Evolutionary conservation across 1,140 invertebrate species (phyloP).

Genomic region (Pseudomyrmex flavicornis): DNA sequence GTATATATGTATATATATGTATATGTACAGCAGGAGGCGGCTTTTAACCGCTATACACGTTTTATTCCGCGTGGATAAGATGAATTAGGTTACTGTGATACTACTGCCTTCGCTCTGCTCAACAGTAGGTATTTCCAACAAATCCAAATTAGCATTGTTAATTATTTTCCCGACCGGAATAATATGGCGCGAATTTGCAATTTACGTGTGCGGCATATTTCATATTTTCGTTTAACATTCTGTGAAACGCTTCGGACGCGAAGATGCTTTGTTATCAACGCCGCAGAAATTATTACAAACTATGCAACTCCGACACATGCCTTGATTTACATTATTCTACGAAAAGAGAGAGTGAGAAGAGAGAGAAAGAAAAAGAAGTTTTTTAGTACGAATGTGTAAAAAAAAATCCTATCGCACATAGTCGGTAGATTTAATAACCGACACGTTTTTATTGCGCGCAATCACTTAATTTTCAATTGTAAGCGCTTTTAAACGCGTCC

Average conservation of each 20-base stretch:
- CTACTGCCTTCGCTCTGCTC: slow-evolving; percentile 7
- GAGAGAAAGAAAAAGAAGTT: neutral
- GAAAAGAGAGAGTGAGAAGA: neutral
- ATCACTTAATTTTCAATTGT: slow-evolving; percentile 2
- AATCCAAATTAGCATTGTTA: slow-evolving; percentile 61
- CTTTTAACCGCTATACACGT: slow-evolving; percentile 34
- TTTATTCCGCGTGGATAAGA: slow-evolving; percentile 50
- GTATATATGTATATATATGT: too few relatives aligned
- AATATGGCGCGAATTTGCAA: slow-evolving; percentile 37
- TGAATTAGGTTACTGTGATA: slow-evolving; percentile 59
- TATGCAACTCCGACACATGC: neutral
- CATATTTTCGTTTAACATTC: slow-evolving; percentile 38
- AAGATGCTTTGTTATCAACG: slow-evolving; percentile 36
- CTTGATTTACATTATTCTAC: neutral
- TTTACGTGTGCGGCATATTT: slow-evolving; percentile 39
- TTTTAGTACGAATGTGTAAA: too few relatives aligned
- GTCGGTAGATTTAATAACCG: neutral
- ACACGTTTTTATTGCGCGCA: too few relatives aligned
- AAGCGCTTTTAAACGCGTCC: too few relatives aligned
- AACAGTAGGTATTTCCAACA: slow-evolving; percentile 39
- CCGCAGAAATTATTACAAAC: neutral
- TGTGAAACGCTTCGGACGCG: slow-evolving; percentile 8
- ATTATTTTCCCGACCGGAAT: slow-evolving; percentile 58
- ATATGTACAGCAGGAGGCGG: neutral
- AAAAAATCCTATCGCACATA: too few relatives aligned